Evolutionary conservation across 2,113 vertebrate genomes (phyloP).

Genomic region (Antechinus flavipes): DNA sequence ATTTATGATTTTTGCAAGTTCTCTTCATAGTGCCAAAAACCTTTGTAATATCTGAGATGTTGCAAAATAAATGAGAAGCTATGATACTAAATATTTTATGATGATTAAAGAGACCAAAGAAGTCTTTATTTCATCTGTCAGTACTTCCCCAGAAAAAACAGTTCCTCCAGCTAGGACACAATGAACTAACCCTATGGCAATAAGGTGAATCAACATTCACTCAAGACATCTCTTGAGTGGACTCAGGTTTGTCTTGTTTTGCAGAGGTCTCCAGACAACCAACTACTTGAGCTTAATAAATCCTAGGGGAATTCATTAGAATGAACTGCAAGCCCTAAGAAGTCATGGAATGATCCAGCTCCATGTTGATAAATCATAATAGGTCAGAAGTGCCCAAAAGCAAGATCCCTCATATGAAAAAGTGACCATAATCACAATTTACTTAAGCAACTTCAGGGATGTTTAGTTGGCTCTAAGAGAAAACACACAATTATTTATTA

Average conservation of each 20-base stretch:
- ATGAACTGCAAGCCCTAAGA: not conserved
- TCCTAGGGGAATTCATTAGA: not conserved
- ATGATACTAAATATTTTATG: not conserved
- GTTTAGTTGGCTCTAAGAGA: not conserved
- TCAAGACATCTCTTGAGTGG: not conserved
- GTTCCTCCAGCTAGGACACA: not conserved
- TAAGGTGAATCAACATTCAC: not conserved
- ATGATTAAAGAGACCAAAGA: constrained; percentile 21
- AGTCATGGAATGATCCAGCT: not conserved
- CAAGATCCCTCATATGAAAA: not conserved
- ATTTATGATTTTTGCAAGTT: constrained; percentile 48
- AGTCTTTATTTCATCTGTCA: not conserved
- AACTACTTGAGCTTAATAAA: not conserved
- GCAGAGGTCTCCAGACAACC: not conserved
- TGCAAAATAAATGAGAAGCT: constrained; percentile 30
- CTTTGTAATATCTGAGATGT: not conserved
- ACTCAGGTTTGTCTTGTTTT: not conserved
- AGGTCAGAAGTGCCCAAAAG: not conserved
- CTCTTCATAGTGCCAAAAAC: not conserved
- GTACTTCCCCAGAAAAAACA: not conserved
- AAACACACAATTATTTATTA: not conserved
- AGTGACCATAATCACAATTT: not conserved
- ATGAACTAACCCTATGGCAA: not conserved
- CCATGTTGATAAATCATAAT: not conserved
- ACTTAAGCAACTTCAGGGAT: not conserved